Base-by-base conservation (phyloP, 2,113 vertebrate genomes). In the Odocoileus hemionus region DNA sequence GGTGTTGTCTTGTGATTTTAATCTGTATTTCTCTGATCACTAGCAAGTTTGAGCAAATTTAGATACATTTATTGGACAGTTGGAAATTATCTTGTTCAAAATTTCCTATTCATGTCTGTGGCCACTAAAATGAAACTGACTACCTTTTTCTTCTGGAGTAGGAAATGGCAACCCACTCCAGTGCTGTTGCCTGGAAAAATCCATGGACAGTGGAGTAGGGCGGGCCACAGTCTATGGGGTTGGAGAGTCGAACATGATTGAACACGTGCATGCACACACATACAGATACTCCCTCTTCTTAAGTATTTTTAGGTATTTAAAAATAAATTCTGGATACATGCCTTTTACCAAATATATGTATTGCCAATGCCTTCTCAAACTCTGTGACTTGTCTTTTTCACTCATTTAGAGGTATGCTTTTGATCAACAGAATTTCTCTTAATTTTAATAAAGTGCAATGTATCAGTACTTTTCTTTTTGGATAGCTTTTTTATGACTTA, bases 1-100 rank as follows among this genome's bases (percentile, higher is more conserved):
- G 36, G 47, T 45, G 16, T 57, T 80, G 45, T 64, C 17, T 91
- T 45, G 16, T 91, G n/a, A 83, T 92, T 82, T 95, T 67, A 85
- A 93, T 54, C 85, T 80, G 17, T 17, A 36, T 85, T 90, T 70
- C 67, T 54, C 17, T 54, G 26, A 36, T 86, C 25, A 80, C 26
- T 54, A 80, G 33, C 30, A 79, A 93, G 17, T 8, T 6, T 92
- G 58, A 55, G 17, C 15, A 80, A 12, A 6, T 54, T 88, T 50
- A 89, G 17, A 33, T 14, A 64, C 19, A 61, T 16, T 39, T 76
- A 78, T 57, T 13, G 16, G 13, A 45, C 14, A 50, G 85, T 28
- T 88, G 43, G 30, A 87, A 55, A 50, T 25, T 4, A 60, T 52
- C 28, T 26, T 61, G 64, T 70, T 80, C 14, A 30, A 58, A 84